These are phyloP conservation scores for Smittia aterrima DNA, from an alignment of 2,888 invertebrate genomes.

Conservation along the genomic window DNA sequence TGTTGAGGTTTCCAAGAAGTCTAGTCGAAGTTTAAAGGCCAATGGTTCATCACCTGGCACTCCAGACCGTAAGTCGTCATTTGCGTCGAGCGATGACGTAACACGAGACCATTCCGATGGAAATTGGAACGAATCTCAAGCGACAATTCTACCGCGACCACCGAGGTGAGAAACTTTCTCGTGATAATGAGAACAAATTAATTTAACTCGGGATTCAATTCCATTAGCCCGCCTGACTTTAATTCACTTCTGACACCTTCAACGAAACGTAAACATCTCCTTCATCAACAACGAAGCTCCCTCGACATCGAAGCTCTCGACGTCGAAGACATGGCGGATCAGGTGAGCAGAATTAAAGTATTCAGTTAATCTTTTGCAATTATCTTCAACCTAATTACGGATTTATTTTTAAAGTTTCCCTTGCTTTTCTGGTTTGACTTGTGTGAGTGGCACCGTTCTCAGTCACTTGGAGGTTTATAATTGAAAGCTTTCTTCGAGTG, in stretches of 20 bases:
- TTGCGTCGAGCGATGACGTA: slow-evolving; percentile 65
- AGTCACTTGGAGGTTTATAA: too few species aligned
- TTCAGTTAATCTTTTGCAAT: neutral
- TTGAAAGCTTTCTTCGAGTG: neutral
- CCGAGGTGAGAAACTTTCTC: slow-evolving; percentile 53
- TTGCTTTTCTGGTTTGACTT: neutral
- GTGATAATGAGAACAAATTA: slow-evolving; percentile 50
- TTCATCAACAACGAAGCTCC: slow-evolving; percentile 82
- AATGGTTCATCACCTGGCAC: slow-evolving; percentile 60
- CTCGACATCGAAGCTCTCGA: slow-evolving; percentile 81
- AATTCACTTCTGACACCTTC: slow-evolving; percentile 71
- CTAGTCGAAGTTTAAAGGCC: slow-evolving; percentile 44
- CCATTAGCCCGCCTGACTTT: slow-evolving; percentile 56
- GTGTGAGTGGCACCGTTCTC: too few species aligned
- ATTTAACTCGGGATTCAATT: neutral
- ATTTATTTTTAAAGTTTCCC: neutral
- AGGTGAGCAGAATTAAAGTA: slow-evolving; percentile 50
- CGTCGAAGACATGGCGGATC: slow-evolving; percentile 66
- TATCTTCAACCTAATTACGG: neutral
- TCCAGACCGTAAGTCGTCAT: slow-evolving; percentile 64
- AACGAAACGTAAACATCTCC: slow-evolving; percentile 71
- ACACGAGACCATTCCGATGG: slow-evolving; percentile 82
- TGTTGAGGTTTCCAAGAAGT: slow-evolving; percentile 48
- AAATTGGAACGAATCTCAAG: slow-evolving; percentile 87
- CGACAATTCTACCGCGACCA: slow-evolving; percentile 75